Conservation (phyloP, 1,140 invertebrate genomes). For the Drosophila nigromelanica region DNA sequence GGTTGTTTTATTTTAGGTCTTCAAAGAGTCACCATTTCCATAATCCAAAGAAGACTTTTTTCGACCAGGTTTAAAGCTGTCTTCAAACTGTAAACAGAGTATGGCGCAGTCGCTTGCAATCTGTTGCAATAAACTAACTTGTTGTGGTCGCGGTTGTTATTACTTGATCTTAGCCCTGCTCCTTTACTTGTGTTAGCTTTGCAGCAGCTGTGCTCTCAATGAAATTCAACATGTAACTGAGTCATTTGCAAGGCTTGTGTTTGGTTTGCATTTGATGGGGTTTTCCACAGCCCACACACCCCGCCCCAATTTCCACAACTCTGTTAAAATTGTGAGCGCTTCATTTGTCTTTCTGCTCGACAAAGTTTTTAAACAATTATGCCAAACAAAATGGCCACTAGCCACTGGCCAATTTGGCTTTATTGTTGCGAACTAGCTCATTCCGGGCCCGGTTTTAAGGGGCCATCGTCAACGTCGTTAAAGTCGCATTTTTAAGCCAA, state of each 20-base stretch:
- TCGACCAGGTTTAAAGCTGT: no score
- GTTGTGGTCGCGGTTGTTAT: conserved; percentile 58
- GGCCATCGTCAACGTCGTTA: conserved; percentile 59
- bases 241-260: not conserved
- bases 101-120: not conserved
- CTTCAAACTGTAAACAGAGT: no score
- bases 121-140: no score
- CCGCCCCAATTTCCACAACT: not conserved
- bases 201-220: conserved; percentile 22
- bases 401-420: conserved; percentile 45
- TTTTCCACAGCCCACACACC: no score
- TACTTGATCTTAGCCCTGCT: not conserved
- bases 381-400: conserved; percentile 56
- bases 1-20: no score
- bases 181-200: not conserved
- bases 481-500: conserved; percentile 76
- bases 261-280: not conserved
- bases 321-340: conserved; percentile 43
- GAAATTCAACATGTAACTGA: conserved; percentile 30
- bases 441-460: not conserved
- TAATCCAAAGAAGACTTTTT: no score
- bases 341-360: conserved; percentile 69
- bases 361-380: conserved; percentile 73
- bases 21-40: no score
- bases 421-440: conserved; percentile 19